These are phyloP conservation scores for Rhyacichthys aspro DNA, from an alignment of 2,797 vertebrate species.

Conservation along the genomic window DNA sequence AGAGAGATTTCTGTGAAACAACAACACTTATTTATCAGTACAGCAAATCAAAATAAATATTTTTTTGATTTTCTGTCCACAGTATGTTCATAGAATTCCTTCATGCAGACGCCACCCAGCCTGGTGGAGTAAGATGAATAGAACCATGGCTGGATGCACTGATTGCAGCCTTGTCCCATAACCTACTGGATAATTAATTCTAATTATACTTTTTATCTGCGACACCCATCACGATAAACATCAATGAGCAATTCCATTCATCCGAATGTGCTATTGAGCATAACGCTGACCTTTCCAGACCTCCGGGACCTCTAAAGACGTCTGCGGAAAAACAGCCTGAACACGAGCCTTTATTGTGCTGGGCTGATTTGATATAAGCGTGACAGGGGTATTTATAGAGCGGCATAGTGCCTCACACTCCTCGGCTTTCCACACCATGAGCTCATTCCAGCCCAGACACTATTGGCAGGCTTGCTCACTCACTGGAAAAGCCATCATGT, in stretches of 20 bases:
- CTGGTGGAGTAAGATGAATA: constrained; percentile 57
- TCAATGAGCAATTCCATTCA: constrained; percentile 66
- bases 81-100: constrained; percentile 60
- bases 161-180: constrained; percentile 70
- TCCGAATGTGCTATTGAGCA: constrained; percentile 75
- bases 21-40: too few species aligned
- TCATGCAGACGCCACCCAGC: constrained; percentile 42
- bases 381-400: constrained; percentile 82
- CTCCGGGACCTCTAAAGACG: constrained; percentile 64
- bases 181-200: constrained; percentile 75
- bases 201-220: constrained; percentile 75
- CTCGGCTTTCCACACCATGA: constrained; percentile 56
- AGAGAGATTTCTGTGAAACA: constrained; percentile 2
- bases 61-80: too few species aligned
- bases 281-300: constrained; percentile 75
- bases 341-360: constrained; percentile 71
- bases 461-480: constrained; percentile 79
- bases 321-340: constrained; percentile 65
- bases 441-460: constrained; percentile 74
- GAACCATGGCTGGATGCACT: constrained; percentile 52
- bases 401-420: constrained; percentile 58
- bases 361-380: constrained; percentile 77
- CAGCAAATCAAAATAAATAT: too few species aligned
- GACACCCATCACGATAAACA: constrained; percentile 74
- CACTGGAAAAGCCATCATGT: constrained; percentile 82